These are phyloP conservation scores for Rhinoraja longicauda DNA, from an alignment of 2,797 vertebrate genomes.

Conservation along the genomic window DNA sequence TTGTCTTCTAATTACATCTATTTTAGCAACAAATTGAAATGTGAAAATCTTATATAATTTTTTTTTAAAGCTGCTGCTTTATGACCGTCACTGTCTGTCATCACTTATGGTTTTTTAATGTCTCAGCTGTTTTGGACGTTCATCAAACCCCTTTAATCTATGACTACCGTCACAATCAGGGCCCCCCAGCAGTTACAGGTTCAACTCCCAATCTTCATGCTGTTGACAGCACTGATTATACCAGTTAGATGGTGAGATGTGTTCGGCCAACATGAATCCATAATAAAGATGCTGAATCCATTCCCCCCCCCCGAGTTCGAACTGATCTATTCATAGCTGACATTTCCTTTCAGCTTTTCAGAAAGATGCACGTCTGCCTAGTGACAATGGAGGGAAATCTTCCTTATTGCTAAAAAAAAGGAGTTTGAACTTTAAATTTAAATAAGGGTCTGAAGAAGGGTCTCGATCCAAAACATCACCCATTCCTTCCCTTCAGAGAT, in stretches of 20 bases:
- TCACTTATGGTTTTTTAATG: neutral
- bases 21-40: neutral
- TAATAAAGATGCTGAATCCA: neutral
- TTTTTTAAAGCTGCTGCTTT: neutral
- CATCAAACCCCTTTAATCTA: slow-evolving; percentile 23
- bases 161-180: neutral
- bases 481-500: too few species aligned
- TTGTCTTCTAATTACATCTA: neutral
- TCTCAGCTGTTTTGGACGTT: neutral
- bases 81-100: neutral
- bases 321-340: neutral
- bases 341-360: slow-evolving; percentile 29
- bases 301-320: neutral
- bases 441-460: neutral
- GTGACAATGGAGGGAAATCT: neutral
- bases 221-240: slow-evolving; percentile 10
- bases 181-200: slow-evolving; percentile 1
- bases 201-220: neutral
- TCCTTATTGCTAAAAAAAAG: neutral
- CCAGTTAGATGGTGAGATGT: slow-evolving; percentile 11
- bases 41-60: too few species aligned
- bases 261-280: neutral
- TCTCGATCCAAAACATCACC: too few species aligned
- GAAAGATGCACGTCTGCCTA: neutral
- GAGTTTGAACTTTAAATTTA: neutral